Evolutionary conservation across 2,113 vertebrate genomes (phyloP).

Genomic region (Ceyx margarethae): DNA sequence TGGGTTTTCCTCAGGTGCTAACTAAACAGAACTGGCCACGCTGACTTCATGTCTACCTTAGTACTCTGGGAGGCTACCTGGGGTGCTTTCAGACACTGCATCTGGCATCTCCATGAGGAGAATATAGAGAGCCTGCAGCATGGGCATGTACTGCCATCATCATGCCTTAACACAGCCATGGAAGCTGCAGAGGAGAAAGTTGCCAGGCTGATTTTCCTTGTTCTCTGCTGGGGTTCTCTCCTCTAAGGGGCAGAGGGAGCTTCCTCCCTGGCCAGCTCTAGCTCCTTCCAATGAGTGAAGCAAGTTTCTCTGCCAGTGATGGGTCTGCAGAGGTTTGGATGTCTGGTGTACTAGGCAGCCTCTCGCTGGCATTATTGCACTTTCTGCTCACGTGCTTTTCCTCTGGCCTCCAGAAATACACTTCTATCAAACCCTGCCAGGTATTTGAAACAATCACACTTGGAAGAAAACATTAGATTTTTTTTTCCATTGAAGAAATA

Average conservation of each 20-base stretch:
- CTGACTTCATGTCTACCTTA: background rate
- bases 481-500: background rate
- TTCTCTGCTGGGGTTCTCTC: background rate
- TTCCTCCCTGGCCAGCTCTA: background rate
- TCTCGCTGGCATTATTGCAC: background rate
- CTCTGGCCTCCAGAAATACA: background rate
- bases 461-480: background rate
- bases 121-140: background rate
- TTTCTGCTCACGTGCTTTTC: background rate
- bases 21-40: background rate
- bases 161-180: background rate
- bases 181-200: background rate
- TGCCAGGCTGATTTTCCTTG: background rate
- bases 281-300: background rate
- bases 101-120: background rate
- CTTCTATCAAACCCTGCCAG: background rate
- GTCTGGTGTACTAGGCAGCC: fast-evolving
- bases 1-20: background rate
- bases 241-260: background rate
- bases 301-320: background rate
- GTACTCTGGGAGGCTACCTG: background rate
- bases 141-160: background rate
- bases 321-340: background rate
- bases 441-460: background rate
- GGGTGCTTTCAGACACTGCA: background rate